These are phyloP conservation scores for Petrocephalus zakoni DNA, from an alignment of 2,113 vertebrate genomes.

Conservation along the genomic window DNA sequence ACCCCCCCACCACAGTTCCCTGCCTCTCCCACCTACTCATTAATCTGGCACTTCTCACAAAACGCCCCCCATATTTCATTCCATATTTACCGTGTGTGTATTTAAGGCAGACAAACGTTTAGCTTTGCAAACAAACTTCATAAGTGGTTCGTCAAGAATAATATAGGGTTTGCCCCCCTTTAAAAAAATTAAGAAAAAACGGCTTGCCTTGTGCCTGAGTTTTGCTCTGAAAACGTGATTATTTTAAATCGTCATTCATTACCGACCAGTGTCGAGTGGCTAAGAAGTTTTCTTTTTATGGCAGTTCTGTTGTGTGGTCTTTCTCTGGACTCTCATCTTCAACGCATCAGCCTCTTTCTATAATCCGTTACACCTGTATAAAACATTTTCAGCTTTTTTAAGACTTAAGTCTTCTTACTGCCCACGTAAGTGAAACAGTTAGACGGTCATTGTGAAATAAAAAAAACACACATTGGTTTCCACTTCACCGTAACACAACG, in stretches of 20 bases:
- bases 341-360: background rate
- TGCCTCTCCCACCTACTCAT: background rate
- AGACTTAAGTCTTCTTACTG: background rate
- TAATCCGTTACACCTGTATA: background rate
- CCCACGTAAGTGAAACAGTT: background rate
- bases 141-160: background rate
- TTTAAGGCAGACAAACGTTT: background rate
- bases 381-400: background rate
- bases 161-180: background rate
- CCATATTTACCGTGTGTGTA: background rate
- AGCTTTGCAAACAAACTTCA: background rate
- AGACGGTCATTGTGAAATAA: background rate
- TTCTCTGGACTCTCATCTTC: background rate
- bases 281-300: background rate
- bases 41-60: background rate
- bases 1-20: background rate
- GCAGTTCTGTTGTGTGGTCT: background rate
- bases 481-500: background rate
- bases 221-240: background rate
- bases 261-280: background rate
- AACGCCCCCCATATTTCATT: background rate
- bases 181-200: background rate
- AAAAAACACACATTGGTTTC: background rate
- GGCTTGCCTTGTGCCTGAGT: background rate
- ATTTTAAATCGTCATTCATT: background rate